Evolutionary conservation across 2,113 vertebrate species (phyloP).

Genomic region (Chroicocephalus ridibundus): DNA sequence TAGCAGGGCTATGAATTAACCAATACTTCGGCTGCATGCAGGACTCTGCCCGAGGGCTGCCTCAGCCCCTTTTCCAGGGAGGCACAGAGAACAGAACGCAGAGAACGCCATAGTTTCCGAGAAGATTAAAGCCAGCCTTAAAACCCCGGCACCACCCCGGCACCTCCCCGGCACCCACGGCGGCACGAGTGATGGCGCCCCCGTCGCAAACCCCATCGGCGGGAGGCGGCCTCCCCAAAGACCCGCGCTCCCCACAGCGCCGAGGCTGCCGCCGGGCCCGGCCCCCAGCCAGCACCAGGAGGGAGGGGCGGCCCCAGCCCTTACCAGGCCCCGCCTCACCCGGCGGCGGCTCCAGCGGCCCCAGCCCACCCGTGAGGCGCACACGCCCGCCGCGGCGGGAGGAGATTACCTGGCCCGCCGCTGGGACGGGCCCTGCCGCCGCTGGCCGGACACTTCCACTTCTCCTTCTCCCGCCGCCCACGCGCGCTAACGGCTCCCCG

Average conservation of each 20-base stretch:
- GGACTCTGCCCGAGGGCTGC: accelerated
- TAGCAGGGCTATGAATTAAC: neutral
- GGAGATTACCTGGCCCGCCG: neutral
- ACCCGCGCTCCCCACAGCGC: neutral
- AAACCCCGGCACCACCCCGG: neutral
- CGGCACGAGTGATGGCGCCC: neutral
- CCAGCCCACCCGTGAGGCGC: no score
- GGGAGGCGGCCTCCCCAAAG: neutral
- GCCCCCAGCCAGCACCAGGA: neutral
- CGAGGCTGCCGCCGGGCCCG: neutral
- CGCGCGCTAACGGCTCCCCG: neutral
- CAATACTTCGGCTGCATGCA: accelerated
- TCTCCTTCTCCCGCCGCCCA: neutral
- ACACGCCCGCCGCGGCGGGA: neutral
- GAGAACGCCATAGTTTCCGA: accelerated
- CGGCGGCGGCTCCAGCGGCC: neutral
- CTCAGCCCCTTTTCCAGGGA: neutral
- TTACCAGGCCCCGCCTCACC: neutral
- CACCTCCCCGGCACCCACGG: neutral
- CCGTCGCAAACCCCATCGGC: neutral
- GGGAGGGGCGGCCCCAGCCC: no score
- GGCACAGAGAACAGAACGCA: accelerated
- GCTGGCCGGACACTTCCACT: neutral
- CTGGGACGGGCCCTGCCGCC: neutral
- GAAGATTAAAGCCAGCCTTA: accelerated